A percentile compares a stretch with the other conserved stretches of the same genome.
Conservation (phyloP, 1,140 invertebrate species). For the Sycobia sp. region DNA sequence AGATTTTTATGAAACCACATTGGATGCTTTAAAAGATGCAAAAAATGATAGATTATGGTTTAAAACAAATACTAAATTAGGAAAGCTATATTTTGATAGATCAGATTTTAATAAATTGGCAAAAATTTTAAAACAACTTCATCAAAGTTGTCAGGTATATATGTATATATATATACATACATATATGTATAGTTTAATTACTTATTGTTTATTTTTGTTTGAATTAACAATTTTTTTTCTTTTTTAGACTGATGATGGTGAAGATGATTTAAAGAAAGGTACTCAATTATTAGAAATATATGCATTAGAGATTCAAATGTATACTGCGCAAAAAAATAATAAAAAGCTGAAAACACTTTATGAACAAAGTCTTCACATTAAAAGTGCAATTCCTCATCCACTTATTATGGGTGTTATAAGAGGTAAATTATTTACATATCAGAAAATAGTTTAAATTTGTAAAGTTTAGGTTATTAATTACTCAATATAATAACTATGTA, state of each 20-base stretch:
- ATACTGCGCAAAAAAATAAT: constrained; percentile 99
- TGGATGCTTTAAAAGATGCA: constrained; percentile 97
- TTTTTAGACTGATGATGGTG: constrained; percentile 93
- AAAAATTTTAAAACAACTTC: constrained; percentile 96
- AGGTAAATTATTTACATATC: constrained; percentile 72
- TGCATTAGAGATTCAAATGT: constrained; percentile 99
- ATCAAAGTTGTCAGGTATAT: constrained; percentile 90
- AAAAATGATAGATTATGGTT: constrained; percentile 99
- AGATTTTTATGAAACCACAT: constrained; percentile 98
- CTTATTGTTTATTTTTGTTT: background rate
- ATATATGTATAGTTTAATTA: too few relatives aligned
- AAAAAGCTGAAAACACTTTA: constrained; percentile 98
- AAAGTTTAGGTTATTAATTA: too few relatives aligned
- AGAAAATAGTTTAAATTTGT: too few relatives aligned
- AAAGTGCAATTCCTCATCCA: constrained; percentile 99
- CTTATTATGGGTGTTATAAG: constrained; percentile 99
- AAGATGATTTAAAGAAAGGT: constrained; percentile 98
- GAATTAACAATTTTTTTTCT: constrained; percentile 23
- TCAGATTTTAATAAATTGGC: constrained; percentile 93
- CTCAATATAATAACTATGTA: too few relatives aligned
- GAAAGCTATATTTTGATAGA: constrained; percentile 97
- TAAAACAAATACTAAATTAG: constrained; percentile 99
- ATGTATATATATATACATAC: background rate
- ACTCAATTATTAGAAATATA: constrained; percentile 99
- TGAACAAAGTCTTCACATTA: constrained; percentile 98